Base-by-base conservation (phyloP, 2,113 vertebrate genomes). In the Chloebia gouldiae region DNA sequence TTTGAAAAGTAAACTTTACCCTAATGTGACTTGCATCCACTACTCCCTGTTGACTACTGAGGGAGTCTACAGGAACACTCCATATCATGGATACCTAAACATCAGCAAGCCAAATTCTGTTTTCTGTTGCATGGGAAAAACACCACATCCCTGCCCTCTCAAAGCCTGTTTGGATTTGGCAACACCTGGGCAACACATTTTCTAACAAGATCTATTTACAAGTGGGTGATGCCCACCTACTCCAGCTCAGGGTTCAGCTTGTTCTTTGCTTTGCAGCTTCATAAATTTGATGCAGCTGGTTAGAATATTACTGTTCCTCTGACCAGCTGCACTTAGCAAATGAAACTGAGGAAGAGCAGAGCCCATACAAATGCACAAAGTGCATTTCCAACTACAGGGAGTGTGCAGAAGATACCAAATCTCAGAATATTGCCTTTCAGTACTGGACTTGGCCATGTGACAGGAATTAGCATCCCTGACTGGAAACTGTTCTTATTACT, bases 371-470 rank as follows among this genome's bases (percentile, higher is more conserved):
- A 65, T 11, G 40, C 53, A 72, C 2, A 1, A 51, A 82, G n/a
- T 15, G n/a, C 30, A 44, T 30, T 77, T 77, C 37, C 45, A 86
- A 6, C 13, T 71, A 33, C 35, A 54, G 23, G 35, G 47, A 81
- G 16, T 0, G 0, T 24, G 15, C 0, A 2, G 45, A 49, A 81
- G 77, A 50, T 24, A 66, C 9, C 11, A 21, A 28, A 4, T 57
- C 25, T 63, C 30, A 39, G 15, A 33, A 10, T 0, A 0, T 5
- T 60, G 21, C 17, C 30, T 79, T 75, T 64, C 44, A 35, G 40
- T 13, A 60, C 2, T 3, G 9, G 27, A 53, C 21, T 40, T 63
- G 37, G 66, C 13, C 14, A 57, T 12, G 10, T 49, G 31, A 45
- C 9, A 31, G 42, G 8, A 86, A 33, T 42, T 59, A 35, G 14